Base-by-base conservation (phyloP, 2,888 invertebrate genomes). In the Euclidia mi region DNA sequence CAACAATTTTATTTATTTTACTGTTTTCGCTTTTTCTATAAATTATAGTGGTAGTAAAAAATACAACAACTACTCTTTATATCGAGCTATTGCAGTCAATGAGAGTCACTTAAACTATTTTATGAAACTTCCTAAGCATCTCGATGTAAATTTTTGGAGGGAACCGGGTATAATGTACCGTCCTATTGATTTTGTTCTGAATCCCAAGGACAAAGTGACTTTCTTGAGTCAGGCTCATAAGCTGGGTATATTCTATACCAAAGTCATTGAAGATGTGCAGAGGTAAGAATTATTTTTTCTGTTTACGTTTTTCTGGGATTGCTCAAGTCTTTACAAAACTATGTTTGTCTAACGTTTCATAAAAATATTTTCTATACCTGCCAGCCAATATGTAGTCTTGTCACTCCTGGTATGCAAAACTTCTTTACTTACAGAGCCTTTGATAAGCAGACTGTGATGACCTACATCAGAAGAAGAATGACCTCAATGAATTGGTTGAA, bases 401-500 rank as follows among this genome's bases (percentile, higher is more conserved):
- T n/a, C n/a, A n/a, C n/a, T n/a, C n/a, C n/a, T n/a, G n/a, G n/a
- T n/a, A 25, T 4, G 20, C 12, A 11, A 6, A 12, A 4, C 6
- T 25, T 37, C 11, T 12, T 12, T 1, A 9, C 1, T 6, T 31
- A n/a, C 59, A 92, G 92, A 1, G 87, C 82, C 0, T 88, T 92
- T 28, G 86, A 91, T 32, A 55, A 60, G 60, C 92, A 92, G 78
- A 87, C 81, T 2, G 85, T 91, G 9, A 9, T 31, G 47, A 55
- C 79, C 0, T 92, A 92, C 43, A 76, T 85, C 4, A 81, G 89
- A 55, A 80, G 90, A 18, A 81, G 85, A 9, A 86, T 88, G 81
- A 79, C 80, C 0, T 78, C 89, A 0, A 92, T 86, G 46, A 81
- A 88, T 45, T 96, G 96, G 95, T 89, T 78, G 0, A 92, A 87